phyloP scores from a whole-genome alignment of 37 sponge, comb jelly and placozoan genomes.

The Ianthella basta region DNA sequence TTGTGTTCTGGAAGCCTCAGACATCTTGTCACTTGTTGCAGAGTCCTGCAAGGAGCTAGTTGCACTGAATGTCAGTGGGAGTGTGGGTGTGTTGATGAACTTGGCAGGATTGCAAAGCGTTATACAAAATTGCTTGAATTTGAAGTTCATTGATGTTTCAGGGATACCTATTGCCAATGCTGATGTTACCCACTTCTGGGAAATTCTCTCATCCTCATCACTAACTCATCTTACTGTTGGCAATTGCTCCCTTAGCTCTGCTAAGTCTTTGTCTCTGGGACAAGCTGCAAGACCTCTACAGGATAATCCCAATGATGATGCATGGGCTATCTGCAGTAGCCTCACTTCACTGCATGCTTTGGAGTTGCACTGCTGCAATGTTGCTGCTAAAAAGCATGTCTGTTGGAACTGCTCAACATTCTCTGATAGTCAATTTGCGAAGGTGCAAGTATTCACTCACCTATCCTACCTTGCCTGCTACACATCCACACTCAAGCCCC shows the following conservation, averaged over 20 bases:
- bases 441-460: neutral
- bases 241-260: slow-evolving; percentile 1
- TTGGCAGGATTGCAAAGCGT: neutral
- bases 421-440: neutral
- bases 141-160: neutral
- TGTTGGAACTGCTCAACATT: neutral
- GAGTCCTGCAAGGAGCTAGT: neutral
- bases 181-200: neutral
- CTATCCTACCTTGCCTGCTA: neutral
- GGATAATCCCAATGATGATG: neutral
- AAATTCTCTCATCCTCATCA: neutral
- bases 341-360: neutral
- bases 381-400: neutral
- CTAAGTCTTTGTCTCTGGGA: neutral
- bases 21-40: neutral
- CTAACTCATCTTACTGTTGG: neutral
- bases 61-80: neutral
- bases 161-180: neutral
- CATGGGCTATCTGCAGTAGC: neutral
- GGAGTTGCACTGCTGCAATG: slow-evolving; percentile 2
- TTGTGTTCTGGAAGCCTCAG: neutral
- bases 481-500: neutral
- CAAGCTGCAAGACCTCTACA: neutral
- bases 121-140: neutral
- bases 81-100: neutral